These are phyloP conservation scores for Empidonax traillii DNA, from an alignment of 2,113 vertebrate genomes.

Conservation along the genomic window DNA sequence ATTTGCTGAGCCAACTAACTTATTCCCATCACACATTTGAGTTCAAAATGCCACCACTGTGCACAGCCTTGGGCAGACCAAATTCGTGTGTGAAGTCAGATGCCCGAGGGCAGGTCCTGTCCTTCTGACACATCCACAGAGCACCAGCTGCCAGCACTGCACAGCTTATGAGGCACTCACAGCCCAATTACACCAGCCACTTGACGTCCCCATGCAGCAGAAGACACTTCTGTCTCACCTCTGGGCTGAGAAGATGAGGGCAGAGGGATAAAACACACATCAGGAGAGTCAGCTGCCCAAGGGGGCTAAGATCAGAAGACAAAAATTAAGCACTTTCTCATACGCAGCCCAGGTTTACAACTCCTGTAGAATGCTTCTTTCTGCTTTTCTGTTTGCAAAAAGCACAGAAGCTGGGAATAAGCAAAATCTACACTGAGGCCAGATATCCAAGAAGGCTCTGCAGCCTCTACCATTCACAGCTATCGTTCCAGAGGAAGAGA, in stretches of 20 bases:
- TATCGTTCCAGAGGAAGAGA: not conserved
- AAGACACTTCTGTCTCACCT: not conserved
- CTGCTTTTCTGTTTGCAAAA: not conserved
- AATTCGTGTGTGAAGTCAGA: not conserved
- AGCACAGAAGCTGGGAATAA: not conserved
- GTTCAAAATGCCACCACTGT: not conserved
- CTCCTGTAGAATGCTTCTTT: not conserved
- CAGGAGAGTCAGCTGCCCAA: not conserved
- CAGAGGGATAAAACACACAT: not conserved
- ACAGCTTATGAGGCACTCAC: rapidly evolving
- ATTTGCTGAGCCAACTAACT: not conserved
- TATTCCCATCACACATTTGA: not conserved
- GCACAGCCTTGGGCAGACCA: rapidly evolving
- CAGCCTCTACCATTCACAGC: not conserved
- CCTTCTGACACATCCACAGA: not conserved
- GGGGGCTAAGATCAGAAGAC: not conserved
- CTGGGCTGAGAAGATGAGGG: not conserved
- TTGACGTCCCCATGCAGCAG: rapidly evolving
- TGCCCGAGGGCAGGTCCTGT: rapidly evolving
- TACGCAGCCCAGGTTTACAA: not conserved
- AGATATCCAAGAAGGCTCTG: not conserved
- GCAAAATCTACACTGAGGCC: not conserved
- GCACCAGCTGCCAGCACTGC: not conserved
- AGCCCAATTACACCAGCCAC: not conserved
- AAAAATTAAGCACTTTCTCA: not conserved